Conservation (phyloP, 2,888 invertebrate genomes). For the Nephrocerus scutellatus region DNA sequence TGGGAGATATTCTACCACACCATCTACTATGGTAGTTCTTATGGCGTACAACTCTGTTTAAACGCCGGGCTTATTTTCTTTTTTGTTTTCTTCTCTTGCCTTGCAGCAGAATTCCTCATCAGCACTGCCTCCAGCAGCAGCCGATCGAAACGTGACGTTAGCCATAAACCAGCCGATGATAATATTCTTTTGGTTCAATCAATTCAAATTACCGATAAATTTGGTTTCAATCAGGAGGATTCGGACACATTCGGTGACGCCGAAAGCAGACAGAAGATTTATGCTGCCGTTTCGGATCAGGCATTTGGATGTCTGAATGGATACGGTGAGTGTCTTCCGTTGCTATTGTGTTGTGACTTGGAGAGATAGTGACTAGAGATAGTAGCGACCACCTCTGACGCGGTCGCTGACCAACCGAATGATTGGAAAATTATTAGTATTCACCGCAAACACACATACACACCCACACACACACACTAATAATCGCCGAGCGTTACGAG, state of each 20-base stretch:
- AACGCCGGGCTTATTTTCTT: conserved; percentile 9
- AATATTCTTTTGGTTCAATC: conserved; percentile 85
- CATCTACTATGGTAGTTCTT: conserved; percentile 10
- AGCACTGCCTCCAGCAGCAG: conserved; percentile 26
- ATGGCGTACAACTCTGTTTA: too few species aligned
- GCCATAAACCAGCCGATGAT: conserved; percentile 55
- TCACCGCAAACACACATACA: too few species aligned
- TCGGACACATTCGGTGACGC: conserved; percentile 46
- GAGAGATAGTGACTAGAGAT: too few species aligned
- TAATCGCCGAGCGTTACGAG: too few species aligned
- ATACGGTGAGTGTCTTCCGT: conserved; percentile 41
- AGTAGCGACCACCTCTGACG: too few species aligned
- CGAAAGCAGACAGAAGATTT: conserved; percentile 64
- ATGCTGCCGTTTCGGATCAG: conserved; percentile 57
- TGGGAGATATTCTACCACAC: neutral
- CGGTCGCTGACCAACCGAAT: too few species aligned
- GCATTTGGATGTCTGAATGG: conserved; percentile 47
- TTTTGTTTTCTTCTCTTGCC: conserved; percentile 16
- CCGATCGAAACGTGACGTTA: conserved; percentile 41
- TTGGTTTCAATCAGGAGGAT: conserved; percentile 69
- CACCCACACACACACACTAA: too few species aligned
- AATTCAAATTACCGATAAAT: conserved; percentile 89
- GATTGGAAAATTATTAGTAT: too few species aligned
- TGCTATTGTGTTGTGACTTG: too few species aligned
- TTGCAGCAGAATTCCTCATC: conserved; percentile 34